Evolutionary conservation across 2,888 invertebrate species (phyloP), one percentile per base, ranked within the genome.

Genomic region (Ophonus ardosiacus): DNA sequence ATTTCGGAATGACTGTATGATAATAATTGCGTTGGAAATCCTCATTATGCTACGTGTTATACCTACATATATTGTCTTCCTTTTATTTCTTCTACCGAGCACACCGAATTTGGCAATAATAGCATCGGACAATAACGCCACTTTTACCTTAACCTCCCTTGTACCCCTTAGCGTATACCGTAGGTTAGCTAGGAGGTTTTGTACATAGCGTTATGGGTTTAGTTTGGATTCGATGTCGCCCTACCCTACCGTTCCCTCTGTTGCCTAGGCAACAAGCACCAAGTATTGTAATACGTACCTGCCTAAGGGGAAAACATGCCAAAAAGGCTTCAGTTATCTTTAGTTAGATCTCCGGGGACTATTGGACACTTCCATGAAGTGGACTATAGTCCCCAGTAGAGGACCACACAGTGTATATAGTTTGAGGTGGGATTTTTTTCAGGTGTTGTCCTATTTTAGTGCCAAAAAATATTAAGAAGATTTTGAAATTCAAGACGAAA

Each of bases 221-320:
- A 81, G 51, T 81, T 51, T 31, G 31, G 31, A 31, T 65, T 81
- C 81, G 81, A 81, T 81, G 81, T 81, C 21, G 15, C 81, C 81
- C 43, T 17, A 17, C 43, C 68, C 68, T 31, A 31, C 31, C 31
- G 31, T 31, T 31, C 5, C 31, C 31, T 31, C 31, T 38, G 31
- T 74, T 74, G 17, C 31, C 79, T 15, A 40, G 71, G 71, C 71
- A 74, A 74, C 71, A 13, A 15, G 71, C 63, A 81, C 81, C 81
- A 81, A 81, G 61, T 65, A 81, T 65, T 81, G 81, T 81, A 81
- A 40, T 63, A 65, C 81, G 81, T 81, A 81, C 81, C 81, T 81
- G 81, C 61, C 81, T 65, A 51, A 57, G 76, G 59, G 51, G 43
- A 21, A 31, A 24, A 51, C n/a, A 51, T 51, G 43, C 43, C 43